Conservation (phyloP, 1,140 invertebrate species). For the Cydia strobilella region DNA sequence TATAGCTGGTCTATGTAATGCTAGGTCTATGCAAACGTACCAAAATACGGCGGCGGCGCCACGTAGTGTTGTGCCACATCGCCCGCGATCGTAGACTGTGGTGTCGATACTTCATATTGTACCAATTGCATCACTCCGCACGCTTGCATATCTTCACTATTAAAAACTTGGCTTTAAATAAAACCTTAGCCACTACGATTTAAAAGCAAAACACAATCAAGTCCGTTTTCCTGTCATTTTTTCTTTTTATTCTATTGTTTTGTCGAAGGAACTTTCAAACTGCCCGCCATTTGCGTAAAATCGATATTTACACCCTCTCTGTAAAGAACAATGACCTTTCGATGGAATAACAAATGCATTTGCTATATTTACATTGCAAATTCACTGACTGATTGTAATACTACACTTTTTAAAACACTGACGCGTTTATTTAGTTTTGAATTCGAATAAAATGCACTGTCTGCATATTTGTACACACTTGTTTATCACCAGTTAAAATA, state of each 20-base stretch:
- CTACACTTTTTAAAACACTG: slow-evolving; percentile 20
- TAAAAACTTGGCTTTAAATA: slow-evolving; percentile 32
- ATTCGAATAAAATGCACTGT: not conserved
- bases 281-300: slow-evolving; percentile 63
- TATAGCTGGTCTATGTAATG: no score
- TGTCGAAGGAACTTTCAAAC: slow-evolving; percentile 50
- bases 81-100: slow-evolving; percentile 62
- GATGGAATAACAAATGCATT: slow-evolving; percentile 42
- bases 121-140: slow-evolving; percentile 70
- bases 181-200: not conserved
- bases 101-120: slow-evolving; percentile 70
- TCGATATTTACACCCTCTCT: slow-evolving; percentile 63
- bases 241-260: slow-evolving; percentile 7
- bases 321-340: slow-evolving; percentile 62
- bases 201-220: slow-evolving; percentile 8
- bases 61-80: slow-evolving; percentile 71
- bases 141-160: slow-evolving; percentile 50
- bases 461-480: slow-evolving; percentile 20
- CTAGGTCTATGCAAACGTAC: no score
- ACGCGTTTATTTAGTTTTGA: not conserved
- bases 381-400: slow-evolving; percentile 30
- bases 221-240: slow-evolving; percentile 30
- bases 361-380: slow-evolving; percentile 30
- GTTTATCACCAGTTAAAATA: slow-evolving; percentile 10
- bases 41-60: slow-evolving; percentile 74